Evolutionary conservation across 2,888 invertebrate species (phyloP).

Genomic region (Melitaea athalia): DNA sequence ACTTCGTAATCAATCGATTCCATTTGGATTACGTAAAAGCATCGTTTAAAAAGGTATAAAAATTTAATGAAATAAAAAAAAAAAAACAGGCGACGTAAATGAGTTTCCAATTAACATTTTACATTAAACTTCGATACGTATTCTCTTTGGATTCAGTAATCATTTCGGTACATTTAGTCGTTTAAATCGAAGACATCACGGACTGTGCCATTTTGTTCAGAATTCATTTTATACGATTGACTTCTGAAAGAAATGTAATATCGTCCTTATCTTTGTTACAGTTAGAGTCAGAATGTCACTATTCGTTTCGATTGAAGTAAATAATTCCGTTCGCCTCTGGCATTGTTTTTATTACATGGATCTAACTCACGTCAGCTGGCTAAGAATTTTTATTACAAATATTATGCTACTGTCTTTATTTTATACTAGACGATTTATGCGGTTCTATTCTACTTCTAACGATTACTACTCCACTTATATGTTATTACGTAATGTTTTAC

Average conservation of each 20-base stretch:
- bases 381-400: slow-evolving; percentile 38
- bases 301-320: slow-evolving; percentile 24
- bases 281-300: slow-evolving; percentile 19
- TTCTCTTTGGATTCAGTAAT: slow-evolving; percentile 6
- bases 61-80: not conserved
- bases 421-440: not conserved
- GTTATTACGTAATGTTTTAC: not conserved
- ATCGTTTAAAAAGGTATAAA: not conserved
- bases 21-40: not conserved
- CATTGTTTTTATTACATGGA: slow-evolving; percentile 41
- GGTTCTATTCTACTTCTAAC: too few species aligned
- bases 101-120: slow-evolving; percentile 4
- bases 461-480: not conserved
- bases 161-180: slow-evolving; percentile 15
- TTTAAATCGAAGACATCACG: slow-evolving; percentile 20
- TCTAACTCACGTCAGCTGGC: slow-evolving; percentile 40
- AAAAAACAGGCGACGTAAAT: not conserved
- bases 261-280: slow-evolving; percentile 9
- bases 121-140: slow-evolving; percentile 2
- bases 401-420: slow-evolving; percentile 22
- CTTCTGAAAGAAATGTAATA: slow-evolving; percentile 14
- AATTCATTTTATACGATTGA: slow-evolving; percentile 10
- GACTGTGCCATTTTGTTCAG: slow-evolving; percentile 15
- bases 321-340: slow-evolving; percentile 39
- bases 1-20: not conserved